These are phyloP conservation scores for Pseudorasbora parva DNA, from an alignment of 2,113 vertebrate genomes.

Conservation along the genomic window DNA sequence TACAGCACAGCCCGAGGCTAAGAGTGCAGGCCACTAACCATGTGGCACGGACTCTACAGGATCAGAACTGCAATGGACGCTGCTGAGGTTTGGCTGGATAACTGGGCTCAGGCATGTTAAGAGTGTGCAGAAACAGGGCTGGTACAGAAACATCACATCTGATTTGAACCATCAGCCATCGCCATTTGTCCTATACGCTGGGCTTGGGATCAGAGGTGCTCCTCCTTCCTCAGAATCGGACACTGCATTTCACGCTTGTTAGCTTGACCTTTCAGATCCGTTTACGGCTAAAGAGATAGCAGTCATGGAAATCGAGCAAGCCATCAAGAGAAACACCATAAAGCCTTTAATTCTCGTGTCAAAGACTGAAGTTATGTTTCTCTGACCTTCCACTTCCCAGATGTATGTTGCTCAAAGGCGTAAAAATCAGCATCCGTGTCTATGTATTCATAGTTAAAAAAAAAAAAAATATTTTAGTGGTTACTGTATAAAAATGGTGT, in stretches of 20 bases:
- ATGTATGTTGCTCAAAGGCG: constrained; percentile 48
- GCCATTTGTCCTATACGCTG: constrained; percentile 44
- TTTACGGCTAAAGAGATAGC: constrained; percentile 59
- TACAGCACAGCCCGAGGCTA: constrained; percentile 57
- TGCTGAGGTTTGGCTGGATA: constrained; percentile 15
- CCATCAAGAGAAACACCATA: constrained; percentile 56
- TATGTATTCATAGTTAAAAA: constrained; percentile 29
- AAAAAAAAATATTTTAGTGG: background rate
- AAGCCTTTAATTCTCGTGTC: constrained; percentile 58
- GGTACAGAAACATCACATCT: constrained; percentile 47
- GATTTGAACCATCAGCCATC: constrained; percentile 45
- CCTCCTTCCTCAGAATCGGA: constrained; percentile 50
- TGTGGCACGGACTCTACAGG: constrained; percentile 26
- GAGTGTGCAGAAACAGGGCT: constrained; percentile 49
- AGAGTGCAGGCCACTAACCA: constrained; percentile 45
- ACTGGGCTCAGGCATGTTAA: constrained; percentile 20
- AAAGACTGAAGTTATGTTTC: constrained; percentile 52
- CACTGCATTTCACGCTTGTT: constrained; percentile 63
- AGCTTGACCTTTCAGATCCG: constrained; percentile 66
- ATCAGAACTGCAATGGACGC: background rate
- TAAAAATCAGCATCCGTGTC: constrained; percentile 47
- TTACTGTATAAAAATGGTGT: constrained; percentile 31
- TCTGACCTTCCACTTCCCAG: constrained; percentile 57
- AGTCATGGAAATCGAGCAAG: constrained; percentile 55
- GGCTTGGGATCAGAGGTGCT: constrained; percentile 57